Conservation (phyloP, 2,888 invertebrate species). For the Diaprepes abbreviatus region DNA sequence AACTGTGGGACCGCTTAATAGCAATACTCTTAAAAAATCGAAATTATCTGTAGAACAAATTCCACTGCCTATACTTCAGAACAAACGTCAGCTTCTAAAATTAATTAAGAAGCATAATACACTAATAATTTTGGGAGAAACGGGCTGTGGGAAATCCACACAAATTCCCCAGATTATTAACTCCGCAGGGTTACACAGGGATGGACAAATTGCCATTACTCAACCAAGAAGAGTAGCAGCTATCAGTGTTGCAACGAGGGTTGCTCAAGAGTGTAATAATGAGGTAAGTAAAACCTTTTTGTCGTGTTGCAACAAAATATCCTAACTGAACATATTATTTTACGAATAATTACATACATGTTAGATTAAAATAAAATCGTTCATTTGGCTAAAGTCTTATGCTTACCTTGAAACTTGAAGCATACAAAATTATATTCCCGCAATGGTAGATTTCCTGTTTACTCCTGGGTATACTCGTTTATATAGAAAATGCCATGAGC, state of each 20-base stretch:
- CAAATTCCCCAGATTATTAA: slow-evolving; percentile 93
- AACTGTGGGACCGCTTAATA: slow-evolving; percentile 51
- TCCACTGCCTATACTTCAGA: slow-evolving; percentile 63
- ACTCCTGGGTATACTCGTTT: too few relatives aligned
- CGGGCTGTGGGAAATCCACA: slow-evolving; percentile 97
- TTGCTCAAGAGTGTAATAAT: slow-evolving; percentile 88
- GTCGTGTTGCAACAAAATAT: too few relatives aligned
- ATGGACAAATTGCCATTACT: slow-evolving; percentile 84
- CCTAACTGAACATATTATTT: too few relatives aligned
- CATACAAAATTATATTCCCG: too few relatives aligned
- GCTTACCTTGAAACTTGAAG: too few relatives aligned
- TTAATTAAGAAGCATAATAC: slow-evolving; percentile 81
- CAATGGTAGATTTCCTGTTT: too few relatives aligned
- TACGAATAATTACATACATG: too few relatives aligned
- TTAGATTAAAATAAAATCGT: too few relatives aligned
- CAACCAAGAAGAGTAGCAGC: slow-evolving; percentile 96
- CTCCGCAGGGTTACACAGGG: slow-evolving; percentile 77
- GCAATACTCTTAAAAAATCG: slow-evolving; percentile 51
- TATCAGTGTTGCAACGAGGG: slow-evolving; percentile 90
- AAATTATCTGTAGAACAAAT: slow-evolving; percentile 62
- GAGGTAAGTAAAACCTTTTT: slow-evolving; percentile 57
- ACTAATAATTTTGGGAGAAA: slow-evolving; percentile 93
- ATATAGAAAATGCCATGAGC: too few relatives aligned
- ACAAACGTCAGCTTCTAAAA: slow-evolving; percentile 72
- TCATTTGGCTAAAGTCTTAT: too few relatives aligned